Percentiles rank a stretch among this genome's conserved stretches.
Evolutionary conservation across 2,113 vertebrate genomes (phyloP).

Genomic region (Anarhynchus alexandrinus): DNA sequence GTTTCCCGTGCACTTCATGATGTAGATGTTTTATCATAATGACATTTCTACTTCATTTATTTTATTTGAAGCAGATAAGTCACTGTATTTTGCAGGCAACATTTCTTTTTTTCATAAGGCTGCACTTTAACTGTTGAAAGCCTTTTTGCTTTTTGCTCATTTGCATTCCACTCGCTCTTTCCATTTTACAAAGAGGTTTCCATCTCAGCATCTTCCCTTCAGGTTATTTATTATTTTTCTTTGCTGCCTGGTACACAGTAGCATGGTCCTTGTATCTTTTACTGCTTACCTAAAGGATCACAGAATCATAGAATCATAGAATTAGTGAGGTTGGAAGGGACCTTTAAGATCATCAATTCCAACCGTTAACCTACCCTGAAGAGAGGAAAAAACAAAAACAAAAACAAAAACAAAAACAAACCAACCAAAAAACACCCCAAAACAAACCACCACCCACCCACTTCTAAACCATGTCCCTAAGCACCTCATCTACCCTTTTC

Average conservation of each 20-base stretch:
- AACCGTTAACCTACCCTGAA: too few relatives aligned
- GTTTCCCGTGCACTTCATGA: rapidly evolving
- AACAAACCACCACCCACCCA: too few relatives aligned
- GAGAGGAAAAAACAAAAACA: too few relatives aligned
- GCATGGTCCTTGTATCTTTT: background rate
- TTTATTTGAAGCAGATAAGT: background rate
- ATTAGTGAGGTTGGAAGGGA: too few relatives aligned
- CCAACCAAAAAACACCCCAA: too few relatives aligned
- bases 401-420: too few relatives aligned
- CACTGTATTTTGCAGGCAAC: background rate
- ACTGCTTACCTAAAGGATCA: background rate
- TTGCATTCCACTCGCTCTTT: background rate
- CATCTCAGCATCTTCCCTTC: background rate
- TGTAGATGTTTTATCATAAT: background rate
- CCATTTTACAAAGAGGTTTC: background rate
- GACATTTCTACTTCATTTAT: background rate
- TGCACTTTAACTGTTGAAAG: background rate
- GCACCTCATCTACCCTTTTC: too few relatives aligned
- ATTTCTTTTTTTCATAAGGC: background rate
- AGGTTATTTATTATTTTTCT: background rate
- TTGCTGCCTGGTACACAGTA: background rate
- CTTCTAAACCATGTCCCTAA: too few relatives aligned
- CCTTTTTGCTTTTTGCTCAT: background rate
- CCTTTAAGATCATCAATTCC: too few relatives aligned
- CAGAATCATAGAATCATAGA: too few relatives aligned